Base-by-base conservation (phyloP, 2,888 invertebrate species). In the Hypolimnas misippus region DNA sequence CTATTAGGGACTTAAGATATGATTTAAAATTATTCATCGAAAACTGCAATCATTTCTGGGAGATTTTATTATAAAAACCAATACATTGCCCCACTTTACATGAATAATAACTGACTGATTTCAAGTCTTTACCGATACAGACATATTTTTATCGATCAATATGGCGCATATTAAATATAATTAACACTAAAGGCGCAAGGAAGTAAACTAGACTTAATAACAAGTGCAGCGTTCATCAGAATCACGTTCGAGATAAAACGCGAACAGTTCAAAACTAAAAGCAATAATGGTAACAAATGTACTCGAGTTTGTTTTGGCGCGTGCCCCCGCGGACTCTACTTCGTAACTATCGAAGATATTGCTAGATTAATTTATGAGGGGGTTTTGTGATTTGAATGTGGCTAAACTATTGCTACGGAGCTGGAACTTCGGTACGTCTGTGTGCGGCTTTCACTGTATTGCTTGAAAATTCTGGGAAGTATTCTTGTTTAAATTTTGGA, bases 261-360 rank as follows among this genome's bases (percentile, higher is more conserved):
- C n/a, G 67, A 67, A 66, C 67, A 68, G 68, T 74, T 76, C 72
- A 67, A 72, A 72, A 76, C 74, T 75, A 72, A 66, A 67, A 71
- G 75, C 73, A 76, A 76, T 79, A 78, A 78, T 76, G 73, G 74
- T 81, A 83, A 84, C 76, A 69, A 83, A 83, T 83, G 84, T 76
- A 73, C 66, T 62, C 61, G 81, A 83, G 74, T 82, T 82, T 76
- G 79, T 78, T 74, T 73, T 70, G 73, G 72, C 62, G 62, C 60
- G 63, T 46, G 75, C 75, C 76, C 57, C 50, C 70, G 75, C 73
- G 50, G 21, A 49, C 40, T 40, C 14, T 16, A 40, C 14, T 40
- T 40, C 5, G 16, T 14, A n/a, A 79, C 76, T 76, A 73, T 75
- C 72, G 70, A 57, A 75, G 76, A 78, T 79, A 81, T 75, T 66